Evolutionary conservation across 2,113 vertebrate genomes (phyloP).

Genomic region (Myotis brandtii): DNA sequence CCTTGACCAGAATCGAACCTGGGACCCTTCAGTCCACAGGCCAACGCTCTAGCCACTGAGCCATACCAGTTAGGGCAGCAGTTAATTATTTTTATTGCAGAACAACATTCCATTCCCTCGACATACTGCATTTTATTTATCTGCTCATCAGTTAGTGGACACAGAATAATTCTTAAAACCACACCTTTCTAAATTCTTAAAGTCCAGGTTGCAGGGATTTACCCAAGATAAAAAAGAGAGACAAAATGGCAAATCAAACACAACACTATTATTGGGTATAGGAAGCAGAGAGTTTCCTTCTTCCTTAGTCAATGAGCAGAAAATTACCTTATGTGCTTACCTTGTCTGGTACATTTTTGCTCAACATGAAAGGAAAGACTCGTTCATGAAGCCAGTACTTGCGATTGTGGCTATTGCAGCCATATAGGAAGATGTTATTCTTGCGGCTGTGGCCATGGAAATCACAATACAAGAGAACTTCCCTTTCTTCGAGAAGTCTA

Average conservation of each 20-base stretch:
- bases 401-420: conserved; percentile 84
- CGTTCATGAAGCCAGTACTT: conserved; percentile 86
- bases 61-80: background rate
- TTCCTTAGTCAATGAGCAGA: background rate
- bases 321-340: conserved; percentile 78
- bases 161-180: conserved; percentile 26
- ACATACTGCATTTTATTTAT: background rate
- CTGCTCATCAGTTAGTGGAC: background rate
- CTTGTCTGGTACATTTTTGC: conserved; percentile 94
- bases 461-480: conserved; percentile 94
- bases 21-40: no score
- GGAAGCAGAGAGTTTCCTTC: background rate
- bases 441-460: conserved; percentile 96
- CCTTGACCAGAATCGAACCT: no score
- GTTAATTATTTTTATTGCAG: background rate
- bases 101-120: background rate
- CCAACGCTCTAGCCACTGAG: no score
- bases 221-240: background rate
- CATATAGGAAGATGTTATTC: conserved; percentile 95
- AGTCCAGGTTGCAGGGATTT: background rate
- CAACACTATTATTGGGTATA: background rate
- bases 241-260: background rate
- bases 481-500: conserved; percentile 90
- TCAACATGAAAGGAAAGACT: conserved; percentile 96
- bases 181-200: background rate